Evolutionary conservation across 2,888 invertebrate species (phyloP).

Genomic region (Azorinus chamasolen): DNA sequence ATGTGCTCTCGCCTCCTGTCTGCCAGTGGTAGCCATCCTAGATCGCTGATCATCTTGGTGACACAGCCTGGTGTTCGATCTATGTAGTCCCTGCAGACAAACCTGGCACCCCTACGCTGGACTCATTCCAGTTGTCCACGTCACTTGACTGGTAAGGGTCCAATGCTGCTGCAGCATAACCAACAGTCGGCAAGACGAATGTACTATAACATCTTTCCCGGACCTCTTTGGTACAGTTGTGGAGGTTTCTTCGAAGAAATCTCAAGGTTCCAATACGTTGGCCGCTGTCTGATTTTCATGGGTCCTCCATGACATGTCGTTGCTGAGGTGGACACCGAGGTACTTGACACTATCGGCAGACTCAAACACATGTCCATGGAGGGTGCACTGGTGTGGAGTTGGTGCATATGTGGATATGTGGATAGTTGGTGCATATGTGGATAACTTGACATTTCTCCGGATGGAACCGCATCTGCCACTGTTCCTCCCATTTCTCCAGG

Average conservation of each 20-base stretch:
- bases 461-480: conserved; percentile 24
- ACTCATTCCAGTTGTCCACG: no score
- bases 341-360: no score
- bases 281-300: background rate
- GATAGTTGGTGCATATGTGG: background rate
- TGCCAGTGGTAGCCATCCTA: no score
- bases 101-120: conserved; percentile 2
- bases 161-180: conserved; percentile 3
- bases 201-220: conserved; percentile 12
- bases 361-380: no score
- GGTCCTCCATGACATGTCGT: conserved; percentile 7
- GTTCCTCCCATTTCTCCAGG: conserved; percentile 8
- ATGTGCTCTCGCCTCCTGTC: background rate
- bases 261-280: conserved; percentile 5
- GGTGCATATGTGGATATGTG: conserved; percentile 7
- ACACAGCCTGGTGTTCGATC: conserved; percentile 2
- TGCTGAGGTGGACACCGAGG: no score
- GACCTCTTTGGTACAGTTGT: no score
- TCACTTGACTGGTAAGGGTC: conserved; percentile 5
- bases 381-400: no score
- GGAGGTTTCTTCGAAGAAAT: no score
- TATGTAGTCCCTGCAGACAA: background rate
- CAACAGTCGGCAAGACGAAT: conserved; percentile 10
- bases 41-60: no score
- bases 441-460: no score